Evolutionary conservation across 2,797 vertebrate species (phyloP), one percentile per base, ranked within the genome.

Genomic region (Streptopelia turtur): DNA sequence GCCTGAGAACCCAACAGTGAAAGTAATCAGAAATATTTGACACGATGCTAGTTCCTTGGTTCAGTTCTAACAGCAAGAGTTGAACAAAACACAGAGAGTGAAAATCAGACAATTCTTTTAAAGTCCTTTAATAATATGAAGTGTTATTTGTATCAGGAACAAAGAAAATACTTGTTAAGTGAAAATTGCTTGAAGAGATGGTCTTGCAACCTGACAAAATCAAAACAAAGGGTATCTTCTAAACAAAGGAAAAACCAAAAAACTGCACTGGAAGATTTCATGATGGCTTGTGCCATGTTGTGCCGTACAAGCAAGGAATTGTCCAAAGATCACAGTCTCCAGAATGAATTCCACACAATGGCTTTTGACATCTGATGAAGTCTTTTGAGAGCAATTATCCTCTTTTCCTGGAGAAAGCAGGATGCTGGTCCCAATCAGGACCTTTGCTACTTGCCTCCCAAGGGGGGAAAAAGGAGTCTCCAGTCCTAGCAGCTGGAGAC

Each of bases 1-100:
- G 39, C 86, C 88, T 92, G 96, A 94, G 94, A 96, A 92, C 74
- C 81, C 13, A 65, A 74, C 56, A 71, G 83, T 55, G 90, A 93
- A 89, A 96, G 68, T 53, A 56, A n/a, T 5, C 47, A 87, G 66
- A 47, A 93, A 55, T 79, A 92, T 39, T 74, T 77, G 95, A 59
- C 61, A 30, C 6, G 13, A 52, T 75, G 85, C 93, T 77, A 65
- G 64, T 87, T 75, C 64, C 30, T 74, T 92, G 89, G 83, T 79
- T 55, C 43, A 13, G 39, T 16, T 94, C 89, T 85, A 88, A 30
- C n/a, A 56, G 59, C 69, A 65, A 53, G 63, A 87, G 60, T 49
- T n/a, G 85, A 93, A 69, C 13, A 50, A 71, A 93, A 78, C 47
- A 50, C 69, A 79, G 3, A 1, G 49, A 57, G 45, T 30, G 78